phyloP scores from a whole-genome alignment of 2,888 invertebrate species.

The Zonitis immaculata region DNA sequence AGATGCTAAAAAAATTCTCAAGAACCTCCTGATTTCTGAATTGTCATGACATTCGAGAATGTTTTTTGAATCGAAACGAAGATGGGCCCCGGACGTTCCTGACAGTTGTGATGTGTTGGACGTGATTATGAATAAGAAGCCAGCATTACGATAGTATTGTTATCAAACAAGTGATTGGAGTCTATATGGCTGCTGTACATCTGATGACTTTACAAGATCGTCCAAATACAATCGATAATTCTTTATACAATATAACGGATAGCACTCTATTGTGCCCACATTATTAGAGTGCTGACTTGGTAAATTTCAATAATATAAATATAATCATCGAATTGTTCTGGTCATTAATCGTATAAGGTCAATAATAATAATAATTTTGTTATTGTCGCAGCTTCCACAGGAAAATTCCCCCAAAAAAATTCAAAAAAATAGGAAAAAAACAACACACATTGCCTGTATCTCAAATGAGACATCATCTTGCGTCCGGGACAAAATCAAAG shows the following conservation, averaged over 20 bases:
- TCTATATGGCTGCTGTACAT: slow-evolving; percentile 17
- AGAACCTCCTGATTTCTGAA: neutral
- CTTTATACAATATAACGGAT: slow-evolving; percentile 13
- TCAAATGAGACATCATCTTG: slow-evolving; percentile 41
- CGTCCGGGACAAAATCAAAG: slow-evolving; percentile 43
- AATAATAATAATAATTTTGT: too few species aligned
- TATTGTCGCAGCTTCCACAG: slow-evolving; percentile 1
- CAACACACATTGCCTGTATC: slow-evolving; percentile 23
- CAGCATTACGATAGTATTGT: slow-evolving; percentile 32
- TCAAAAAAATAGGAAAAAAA: too few species aligned
- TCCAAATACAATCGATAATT: slow-evolving; percentile 19
- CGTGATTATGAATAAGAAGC: slow-evolving; percentile 38
- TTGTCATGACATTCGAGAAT: neutral
- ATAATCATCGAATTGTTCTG: neutral
- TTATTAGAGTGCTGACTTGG: slow-evolving; percentile 13
- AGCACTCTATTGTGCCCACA: slow-evolving; percentile 16
- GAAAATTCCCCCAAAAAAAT: slow-evolving; percentile 26
- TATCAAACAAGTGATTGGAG: slow-evolving; percentile 15
- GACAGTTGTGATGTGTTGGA: slow-evolving; percentile 29
- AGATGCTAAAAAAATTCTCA: neutral
- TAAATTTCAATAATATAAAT: slow-evolving; percentile 8
- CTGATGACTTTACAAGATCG: slow-evolving; percentile 18
- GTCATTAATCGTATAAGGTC: too few species aligned
- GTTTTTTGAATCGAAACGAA: neutral
- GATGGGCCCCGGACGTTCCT: slow-evolving; percentile 15